Evolutionary conservation across 2,888 invertebrate species (phyloP).

Genomic region (Thera britannica): DNA sequence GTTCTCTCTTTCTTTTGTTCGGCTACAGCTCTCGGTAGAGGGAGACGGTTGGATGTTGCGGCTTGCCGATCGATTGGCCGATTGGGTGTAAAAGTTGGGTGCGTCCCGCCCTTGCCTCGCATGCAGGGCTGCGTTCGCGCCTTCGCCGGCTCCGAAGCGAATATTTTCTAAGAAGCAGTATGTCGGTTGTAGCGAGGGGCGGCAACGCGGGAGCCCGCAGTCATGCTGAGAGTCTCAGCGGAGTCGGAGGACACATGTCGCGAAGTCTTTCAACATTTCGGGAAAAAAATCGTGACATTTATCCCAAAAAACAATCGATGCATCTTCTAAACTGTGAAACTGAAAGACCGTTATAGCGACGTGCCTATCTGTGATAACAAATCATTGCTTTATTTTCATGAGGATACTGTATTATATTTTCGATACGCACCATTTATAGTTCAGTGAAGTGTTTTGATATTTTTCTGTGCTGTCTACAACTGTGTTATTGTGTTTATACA

Average conservation of each 20-base stretch:
- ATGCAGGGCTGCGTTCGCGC: slow-evolving; percentile 76
- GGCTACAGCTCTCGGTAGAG: slow-evolving; percentile 44
- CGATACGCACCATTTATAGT: slow-evolving; percentile 55
- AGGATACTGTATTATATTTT: slow-evolving; percentile 71
- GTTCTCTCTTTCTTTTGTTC: slow-evolving; percentile 50
- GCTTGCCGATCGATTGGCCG: slow-evolving; percentile 49
- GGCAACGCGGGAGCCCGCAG: slow-evolving; percentile 83
- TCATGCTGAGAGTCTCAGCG: slow-evolving; percentile 83
- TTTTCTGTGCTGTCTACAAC: slow-evolving; percentile 55
- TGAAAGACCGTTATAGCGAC: slow-evolving; percentile 69
- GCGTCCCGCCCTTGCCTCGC: slow-evolving; percentile 72
- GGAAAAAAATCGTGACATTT: slow-evolving; percentile 77
- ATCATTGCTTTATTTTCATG: slow-evolving; percentile 64
- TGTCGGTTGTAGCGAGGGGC: slow-evolving; percentile 79
- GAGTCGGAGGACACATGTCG: slow-evolving; percentile 80
- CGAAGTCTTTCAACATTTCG: slow-evolving; percentile 73
- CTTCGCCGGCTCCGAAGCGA: slow-evolving; percentile 63
- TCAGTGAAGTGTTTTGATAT: slow-evolving; percentile 74
- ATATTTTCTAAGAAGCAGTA: slow-evolving; percentile 80
- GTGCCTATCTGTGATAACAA: slow-evolving; percentile 75
- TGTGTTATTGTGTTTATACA: slow-evolving; percentile 36
- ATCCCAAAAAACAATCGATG: slow-evolving; percentile 62
- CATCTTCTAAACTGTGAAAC: slow-evolving; percentile 55
- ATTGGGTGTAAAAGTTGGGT: slow-evolving; percentile 78
- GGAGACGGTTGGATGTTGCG: slow-evolving; percentile 52